phyloP scores from a whole-genome alignment of 2,113 vertebrate species.

The Diadophis punctatus region DNA sequence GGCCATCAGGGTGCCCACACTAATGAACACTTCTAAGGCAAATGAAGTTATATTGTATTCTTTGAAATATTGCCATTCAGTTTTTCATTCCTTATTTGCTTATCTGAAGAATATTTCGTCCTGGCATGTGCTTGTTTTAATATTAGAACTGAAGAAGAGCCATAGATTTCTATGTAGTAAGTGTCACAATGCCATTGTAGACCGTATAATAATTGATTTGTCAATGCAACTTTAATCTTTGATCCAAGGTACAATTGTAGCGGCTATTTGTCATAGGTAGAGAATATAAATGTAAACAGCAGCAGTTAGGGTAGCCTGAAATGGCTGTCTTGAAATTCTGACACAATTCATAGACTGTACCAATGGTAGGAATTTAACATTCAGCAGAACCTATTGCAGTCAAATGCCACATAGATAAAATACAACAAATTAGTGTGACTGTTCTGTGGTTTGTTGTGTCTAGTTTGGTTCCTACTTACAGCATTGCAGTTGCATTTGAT shows the following conservation, averaged over 20 bases:
- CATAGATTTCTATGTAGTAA: neutral
- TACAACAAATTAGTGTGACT: constrained; percentile 70
- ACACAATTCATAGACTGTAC: constrained; percentile 62
- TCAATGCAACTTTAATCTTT: neutral
- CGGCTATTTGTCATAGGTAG: neutral
- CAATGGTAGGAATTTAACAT: constrained; percentile 63
- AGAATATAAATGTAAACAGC: constrained; percentile 39
- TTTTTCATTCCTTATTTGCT: neutral
- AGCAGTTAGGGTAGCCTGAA: constrained; percentile 66
- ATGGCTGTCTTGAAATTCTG: constrained; percentile 61
- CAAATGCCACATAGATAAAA: constrained; percentile 77
- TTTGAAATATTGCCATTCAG: neutral
- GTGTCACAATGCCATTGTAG: neutral
- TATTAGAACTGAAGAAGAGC: neutral
- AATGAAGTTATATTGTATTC: neutral
- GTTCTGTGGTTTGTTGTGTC: constrained; percentile 88
- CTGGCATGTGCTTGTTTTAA: neutral
- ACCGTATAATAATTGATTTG: neutral
- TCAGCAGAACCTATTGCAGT: constrained; percentile 68
- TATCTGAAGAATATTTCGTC: neutral
- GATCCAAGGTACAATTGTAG: neutral
- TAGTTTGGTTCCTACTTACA: constrained; percentile 78
- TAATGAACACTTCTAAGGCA: neutral
- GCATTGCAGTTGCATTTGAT: constrained; percentile 77
- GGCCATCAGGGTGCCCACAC: neutral